phyloP scores from a whole-genome alignment of 2,113 vertebrate genomes.

The Colossoma macropomum region DNA sequence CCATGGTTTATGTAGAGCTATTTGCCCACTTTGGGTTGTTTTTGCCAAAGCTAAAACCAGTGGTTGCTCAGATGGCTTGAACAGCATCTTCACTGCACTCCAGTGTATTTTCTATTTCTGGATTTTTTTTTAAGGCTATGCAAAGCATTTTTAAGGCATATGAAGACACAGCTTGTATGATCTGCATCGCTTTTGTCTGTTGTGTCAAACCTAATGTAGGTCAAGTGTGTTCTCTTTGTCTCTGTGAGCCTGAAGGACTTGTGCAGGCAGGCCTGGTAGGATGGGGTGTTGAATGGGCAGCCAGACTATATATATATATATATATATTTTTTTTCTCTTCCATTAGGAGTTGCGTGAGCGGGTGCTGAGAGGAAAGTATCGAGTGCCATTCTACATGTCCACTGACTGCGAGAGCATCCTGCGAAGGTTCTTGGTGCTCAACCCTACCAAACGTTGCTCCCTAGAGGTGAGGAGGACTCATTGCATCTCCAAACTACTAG shows the following conservation, averaged over 20 bases:
- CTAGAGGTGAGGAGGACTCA: constrained; percentile 80
- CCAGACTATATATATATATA: neutral
- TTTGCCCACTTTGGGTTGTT: neutral
- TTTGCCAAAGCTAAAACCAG: neutral
- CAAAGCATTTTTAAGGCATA: neutral
- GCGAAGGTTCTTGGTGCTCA: constrained; percentile 90
- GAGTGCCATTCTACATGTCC: constrained; percentile 96
- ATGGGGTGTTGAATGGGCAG: constrained; percentile 33
- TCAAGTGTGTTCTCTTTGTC: constrained; percentile 32
- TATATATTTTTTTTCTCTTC: neutral
- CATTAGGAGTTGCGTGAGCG: constrained; percentile 91
- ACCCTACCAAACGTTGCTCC: constrained; percentile 91
- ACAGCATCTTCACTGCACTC: neutral
- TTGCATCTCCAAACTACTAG: neutral
- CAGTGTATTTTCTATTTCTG: neutral
- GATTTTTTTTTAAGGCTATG: neutral
- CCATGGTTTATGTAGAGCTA: neutral
- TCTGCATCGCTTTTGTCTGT: neutral
- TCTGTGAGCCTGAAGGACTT: neutral
- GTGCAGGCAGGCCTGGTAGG: constrained; percentile 16
- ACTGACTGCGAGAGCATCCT: constrained; percentile 95
- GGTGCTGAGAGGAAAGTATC: constrained; percentile 93
- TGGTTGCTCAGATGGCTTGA: neutral
- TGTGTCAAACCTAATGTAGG: constrained; percentile 21
- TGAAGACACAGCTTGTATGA: constrained; percentile 7